Conservation (phyloP, 2,888 invertebrate genomes). For the Cyrtodaria siliqua region DNA sequence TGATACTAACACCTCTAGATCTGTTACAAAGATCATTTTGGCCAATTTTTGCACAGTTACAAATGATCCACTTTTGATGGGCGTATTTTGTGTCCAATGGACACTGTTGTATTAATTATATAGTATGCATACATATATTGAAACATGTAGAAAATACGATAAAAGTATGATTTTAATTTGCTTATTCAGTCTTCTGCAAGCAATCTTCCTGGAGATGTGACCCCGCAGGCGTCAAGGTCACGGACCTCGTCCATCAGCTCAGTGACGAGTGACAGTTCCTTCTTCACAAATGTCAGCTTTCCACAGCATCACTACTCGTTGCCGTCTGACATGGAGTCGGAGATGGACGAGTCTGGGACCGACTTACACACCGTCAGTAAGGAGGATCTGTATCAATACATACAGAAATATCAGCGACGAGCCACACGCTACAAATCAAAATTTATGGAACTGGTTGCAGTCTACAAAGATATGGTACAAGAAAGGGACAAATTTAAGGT, state of each 20-base stretch:
- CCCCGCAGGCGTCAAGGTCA: constrained; percentile 71
- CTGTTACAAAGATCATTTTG: too few relatives aligned
- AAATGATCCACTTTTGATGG: too few relatives aligned
- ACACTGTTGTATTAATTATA: too few relatives aligned
- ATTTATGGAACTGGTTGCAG: constrained; percentile 78
- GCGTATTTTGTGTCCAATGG: too few relatives aligned
- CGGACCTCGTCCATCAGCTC: constrained; percentile 81
- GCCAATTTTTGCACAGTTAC: too few relatives aligned
- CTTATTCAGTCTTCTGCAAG: constrained; percentile 38
- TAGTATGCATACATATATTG: background rate
- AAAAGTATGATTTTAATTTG: background rate
- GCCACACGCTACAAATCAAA: constrained; percentile 80
- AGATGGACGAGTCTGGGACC: constrained; percentile 76
- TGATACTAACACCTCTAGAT: too few relatives aligned
- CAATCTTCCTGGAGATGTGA: constrained; percentile 73
- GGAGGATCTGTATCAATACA: constrained; percentile 78
- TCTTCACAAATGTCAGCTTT: constrained; percentile 74
- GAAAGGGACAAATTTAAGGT: constrained; percentile 82
- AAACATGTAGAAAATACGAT: background rate
- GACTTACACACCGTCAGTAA: constrained; percentile 76
- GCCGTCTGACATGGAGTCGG: constrained; percentile 81
- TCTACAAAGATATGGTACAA: constrained; percentile 78
- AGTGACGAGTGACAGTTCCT: constrained; percentile 78
- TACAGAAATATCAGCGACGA: constrained; percentile 78
- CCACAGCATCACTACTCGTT: constrained; percentile 73